Conservation (phyloP, 1,140 invertebrate genomes). For the Saccostrea echinata region DNA sequence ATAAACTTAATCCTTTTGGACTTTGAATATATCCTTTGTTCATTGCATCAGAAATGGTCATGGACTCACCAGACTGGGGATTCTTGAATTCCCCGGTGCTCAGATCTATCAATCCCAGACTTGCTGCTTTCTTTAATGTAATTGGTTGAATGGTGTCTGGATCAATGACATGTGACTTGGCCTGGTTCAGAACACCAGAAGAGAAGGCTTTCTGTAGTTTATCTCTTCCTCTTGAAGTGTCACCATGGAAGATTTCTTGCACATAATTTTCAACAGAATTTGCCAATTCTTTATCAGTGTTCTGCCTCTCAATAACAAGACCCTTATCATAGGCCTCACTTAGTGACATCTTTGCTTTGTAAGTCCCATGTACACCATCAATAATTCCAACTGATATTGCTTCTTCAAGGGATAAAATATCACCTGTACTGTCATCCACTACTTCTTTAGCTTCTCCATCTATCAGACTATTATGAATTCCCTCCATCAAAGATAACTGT, state of each 20-base stretch:
- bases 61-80: slow-evolving; percentile 88
- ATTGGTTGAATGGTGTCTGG: slow-evolving; percentile 75
- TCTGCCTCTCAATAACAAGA: slow-evolving; percentile 44
- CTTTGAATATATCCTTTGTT: slow-evolving; percentile 73
- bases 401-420: slow-evolving; percentile 62
- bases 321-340: slow-evolving; percentile 55
- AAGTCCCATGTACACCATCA: slow-evolving; percentile 84
- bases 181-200: slow-evolving; percentile 71
- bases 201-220: slow-evolving; percentile 74
- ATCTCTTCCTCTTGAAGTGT: slow-evolving; percentile 64
- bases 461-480: slow-evolving; percentile 83
- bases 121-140: slow-evolving; percentile 72
- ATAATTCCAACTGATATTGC: slow-evolving; percentile 88
- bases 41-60: slow-evolving; percentile 91
- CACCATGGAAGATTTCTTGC: slow-evolving; percentile 70
- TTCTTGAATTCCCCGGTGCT: slow-evolving; percentile 89
- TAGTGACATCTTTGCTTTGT: slow-evolving; percentile 53
- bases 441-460: slow-evolving; percentile 66
- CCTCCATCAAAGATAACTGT: slow-evolving; percentile 81
- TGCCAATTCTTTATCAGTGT: slow-evolving; percentile 53
- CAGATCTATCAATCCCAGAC: slow-evolving; percentile 83
- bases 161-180: slow-evolving; percentile 76
- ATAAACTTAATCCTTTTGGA: slow-evolving; percentile 86
- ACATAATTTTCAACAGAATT: slow-evolving; percentile 73
- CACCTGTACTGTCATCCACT: slow-evolving; percentile 62